A percentile compares a stretch with the other conserved stretches of the same genome.
Conservation (phyloP, 2,113 vertebrate species). For the Lophius piscatorius region DNA sequence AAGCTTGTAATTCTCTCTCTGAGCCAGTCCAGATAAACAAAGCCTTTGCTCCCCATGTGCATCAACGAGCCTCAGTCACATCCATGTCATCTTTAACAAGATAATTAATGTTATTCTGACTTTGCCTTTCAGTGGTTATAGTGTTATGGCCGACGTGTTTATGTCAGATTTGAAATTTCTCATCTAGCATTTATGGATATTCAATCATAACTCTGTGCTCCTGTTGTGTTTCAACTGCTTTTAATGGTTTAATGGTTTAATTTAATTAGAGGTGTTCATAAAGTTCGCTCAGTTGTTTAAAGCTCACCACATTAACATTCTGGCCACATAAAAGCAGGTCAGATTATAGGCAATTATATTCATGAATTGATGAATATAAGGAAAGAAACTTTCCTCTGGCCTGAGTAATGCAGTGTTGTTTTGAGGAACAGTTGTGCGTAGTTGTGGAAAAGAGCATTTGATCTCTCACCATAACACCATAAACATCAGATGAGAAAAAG, state of each 20-base stretch:
- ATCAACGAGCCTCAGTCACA: no score
- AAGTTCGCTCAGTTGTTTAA: constrained; percentile 1
- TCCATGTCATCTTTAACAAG: no score
- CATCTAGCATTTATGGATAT: not conserved
- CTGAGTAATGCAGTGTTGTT: constrained; percentile 41
- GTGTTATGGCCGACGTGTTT: no score
- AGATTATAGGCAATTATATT: constrained; percentile 1
- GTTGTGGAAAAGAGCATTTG: constrained; percentile 59
- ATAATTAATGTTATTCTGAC: no score
- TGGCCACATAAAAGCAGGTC: not conserved
- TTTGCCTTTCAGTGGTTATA: no score
- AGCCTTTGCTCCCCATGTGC: no score
- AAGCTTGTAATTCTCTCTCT: no score
- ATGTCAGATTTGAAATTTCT: no score
- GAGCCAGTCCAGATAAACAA: no score
- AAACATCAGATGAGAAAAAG: constrained; percentile 25
- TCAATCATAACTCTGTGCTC: not conserved
- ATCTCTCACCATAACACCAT: constrained; percentile 28
- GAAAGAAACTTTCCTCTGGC: constrained; percentile 18
- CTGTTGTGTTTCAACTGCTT: not conserved
- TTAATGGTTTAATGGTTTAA: not conserved
- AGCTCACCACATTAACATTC: not conserved
- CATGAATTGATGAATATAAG: constrained; percentile 11
- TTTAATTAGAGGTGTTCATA: constrained; percentile 1
- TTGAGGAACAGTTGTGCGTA: constrained; percentile 41